phyloP scores from a whole-genome alignment of 2,888 invertebrate species.

The Polyommatus icarus region DNA sequence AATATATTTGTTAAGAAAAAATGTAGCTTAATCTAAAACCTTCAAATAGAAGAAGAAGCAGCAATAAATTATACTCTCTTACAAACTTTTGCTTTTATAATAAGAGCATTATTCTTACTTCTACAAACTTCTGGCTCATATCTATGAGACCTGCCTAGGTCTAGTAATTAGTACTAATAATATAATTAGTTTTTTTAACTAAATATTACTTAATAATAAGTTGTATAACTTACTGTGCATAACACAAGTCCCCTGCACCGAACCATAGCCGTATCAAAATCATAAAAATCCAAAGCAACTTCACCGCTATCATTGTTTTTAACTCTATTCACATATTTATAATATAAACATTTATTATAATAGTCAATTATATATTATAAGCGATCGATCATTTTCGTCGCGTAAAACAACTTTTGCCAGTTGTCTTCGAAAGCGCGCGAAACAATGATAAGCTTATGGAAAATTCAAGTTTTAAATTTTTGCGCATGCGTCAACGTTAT shows the following conservation, averaged over 20 bases:
- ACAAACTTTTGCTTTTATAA: no score
- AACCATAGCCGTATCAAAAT: constrained; percentile 67
- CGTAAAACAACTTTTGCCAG: constrained; percentile 50
- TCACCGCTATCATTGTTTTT: constrained; percentile 63
- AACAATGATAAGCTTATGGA: constrained; percentile 57
- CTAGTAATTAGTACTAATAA: background rate
- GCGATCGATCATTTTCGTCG: constrained; percentile 34
- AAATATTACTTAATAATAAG: background rate
- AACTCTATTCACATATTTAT: constrained; percentile 36
- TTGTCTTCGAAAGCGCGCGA: constrained; percentile 58
- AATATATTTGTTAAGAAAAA: no score
- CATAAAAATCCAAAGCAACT: constrained; percentile 62
- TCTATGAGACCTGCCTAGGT: background rate
- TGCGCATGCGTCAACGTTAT: constrained; percentile 41
- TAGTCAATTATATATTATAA: constrained; percentile 33
- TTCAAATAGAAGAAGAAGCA: no score
- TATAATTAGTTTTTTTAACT: background rate
- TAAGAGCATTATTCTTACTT: background rate
- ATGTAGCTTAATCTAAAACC: no score
- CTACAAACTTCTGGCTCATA: background rate
- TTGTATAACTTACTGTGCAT: constrained; percentile 70
- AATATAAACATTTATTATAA: constrained; percentile 35
- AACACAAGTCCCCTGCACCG: constrained; percentile 72
- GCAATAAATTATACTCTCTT: no score
- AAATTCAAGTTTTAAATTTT: constrained; percentile 41